Percentiles rank a stretch among this genome's conserved stretches.
Evolutionary conservation across 2,888 invertebrate species (phyloP).

Genomic region (Drosophila paracracens): DNA sequence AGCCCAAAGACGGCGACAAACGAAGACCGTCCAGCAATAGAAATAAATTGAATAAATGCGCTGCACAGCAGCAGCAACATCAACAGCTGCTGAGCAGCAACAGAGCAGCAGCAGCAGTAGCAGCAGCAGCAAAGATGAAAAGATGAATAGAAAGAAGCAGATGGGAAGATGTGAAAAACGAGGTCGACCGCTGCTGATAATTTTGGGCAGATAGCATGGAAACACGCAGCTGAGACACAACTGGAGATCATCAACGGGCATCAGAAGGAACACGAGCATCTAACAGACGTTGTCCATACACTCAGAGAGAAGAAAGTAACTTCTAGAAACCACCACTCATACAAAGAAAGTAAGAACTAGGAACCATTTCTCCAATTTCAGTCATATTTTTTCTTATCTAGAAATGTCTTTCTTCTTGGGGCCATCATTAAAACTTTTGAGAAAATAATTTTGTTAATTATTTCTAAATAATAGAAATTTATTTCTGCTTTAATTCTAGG

Average conservation of each 20-base stretch:
- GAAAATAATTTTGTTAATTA: too few species aligned
- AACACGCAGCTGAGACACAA: conserved; percentile 49
- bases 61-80: conserved; percentile 48
- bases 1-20: conserved; percentile 64
- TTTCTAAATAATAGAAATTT: too few species aligned
- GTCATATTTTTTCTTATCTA: neutral
- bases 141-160: conserved; percentile 19
- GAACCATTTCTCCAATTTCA: neutral
- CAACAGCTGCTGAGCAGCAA: conserved; percentile 11
- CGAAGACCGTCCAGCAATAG: conserved; percentile 61
- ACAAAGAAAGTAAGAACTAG: neutral
- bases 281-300: conserved; percentile 6
- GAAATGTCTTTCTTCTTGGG: neutral
- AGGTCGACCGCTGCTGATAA: conserved; percentile 71
- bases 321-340: neutral
- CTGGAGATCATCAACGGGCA: conserved; percentile 62
- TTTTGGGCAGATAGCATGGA: conserved; percentile 74
- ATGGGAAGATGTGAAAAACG: conserved; percentile 42
- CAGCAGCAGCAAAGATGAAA: conserved; percentile 32
- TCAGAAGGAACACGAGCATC: conserved; percentile 14
- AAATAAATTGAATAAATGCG: conserved; percentile 79
- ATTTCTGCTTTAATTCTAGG: neutral
- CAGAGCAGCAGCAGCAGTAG: conserved; percentile 38
- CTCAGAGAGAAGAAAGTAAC: neutral
- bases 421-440: too few species aligned